Base-by-base conservation (phyloP, 2,113 vertebrate species). In the Pachycephala philippinensis region DNA sequence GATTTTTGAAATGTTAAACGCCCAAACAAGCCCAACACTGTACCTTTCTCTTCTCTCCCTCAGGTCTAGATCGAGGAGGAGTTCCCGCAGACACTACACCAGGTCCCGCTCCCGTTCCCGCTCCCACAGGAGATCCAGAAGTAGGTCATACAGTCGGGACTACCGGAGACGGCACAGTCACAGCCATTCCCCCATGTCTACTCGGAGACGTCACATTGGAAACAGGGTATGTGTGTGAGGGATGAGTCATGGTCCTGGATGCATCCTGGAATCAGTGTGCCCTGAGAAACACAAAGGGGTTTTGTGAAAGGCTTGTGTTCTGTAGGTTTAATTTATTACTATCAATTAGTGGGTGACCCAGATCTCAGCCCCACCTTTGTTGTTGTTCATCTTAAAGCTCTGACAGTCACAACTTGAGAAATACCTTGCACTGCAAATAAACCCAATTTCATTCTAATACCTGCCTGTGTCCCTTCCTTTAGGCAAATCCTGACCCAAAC, bases 161-260 rank as follows among this genome's bases (percentile, higher is more conserved):
- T 99, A 99, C 95, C 98, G 98, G 7, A 98, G 98, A 1, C 98
- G 98, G 13, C 99, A 98, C 69, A 99, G 99, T 86, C 99, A 99
- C 91, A 99, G 99, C 96, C 99, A 98, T 74, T 99, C 99, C 37
- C 99, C 99, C 72, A 99, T 99, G 99, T 99, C 99, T 94, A 99
- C 99, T 89, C 99, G 99, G 47, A 98, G 99, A 19, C 98, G 99
- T 39, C 99, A 99, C 90, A 98, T 99, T 24, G 99, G 99, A 33
- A 99, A 99, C 97, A 98, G 99, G 96, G 99, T 99, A 98, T 15
- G 98, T 86, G 28, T 23, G 49, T 3, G 7, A 31, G 28, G 15
- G 8, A 6, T 7, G 24, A 18, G 11, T 5, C 21, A 0, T 1
- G 15, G 8, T 42, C 40, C 47, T 63, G 24, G 20, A 3, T 14